Conservation (phyloP, 35 echinoderm and acorn worm genomes). For the Ophioderma brevispina region DNA sequence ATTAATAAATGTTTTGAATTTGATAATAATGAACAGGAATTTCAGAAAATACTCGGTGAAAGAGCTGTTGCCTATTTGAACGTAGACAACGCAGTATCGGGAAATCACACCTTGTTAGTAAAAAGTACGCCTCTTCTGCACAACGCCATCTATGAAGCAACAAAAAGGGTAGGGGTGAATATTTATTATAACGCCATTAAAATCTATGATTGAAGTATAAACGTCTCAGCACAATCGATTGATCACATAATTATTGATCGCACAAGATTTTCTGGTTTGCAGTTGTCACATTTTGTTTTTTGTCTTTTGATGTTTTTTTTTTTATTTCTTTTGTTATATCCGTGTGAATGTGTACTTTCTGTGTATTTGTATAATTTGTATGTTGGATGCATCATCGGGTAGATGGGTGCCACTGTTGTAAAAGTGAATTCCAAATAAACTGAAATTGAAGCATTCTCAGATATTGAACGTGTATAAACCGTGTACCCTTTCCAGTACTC, state of each 20-base stretch:
- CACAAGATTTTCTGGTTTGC: too few species aligned
- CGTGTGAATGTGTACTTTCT: neutral
- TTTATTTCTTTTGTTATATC: neutral
- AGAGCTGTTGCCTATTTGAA: slow-evolving; percentile 87
- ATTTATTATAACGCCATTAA: too few species aligned
- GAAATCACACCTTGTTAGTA: slow-evolving; percentile 53
- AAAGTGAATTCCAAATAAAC: neutral
- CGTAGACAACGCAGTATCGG: slow-evolving; percentile 63
- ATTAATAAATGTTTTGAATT: too few species aligned
- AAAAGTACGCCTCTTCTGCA: slow-evolving; percentile 74
- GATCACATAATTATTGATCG: too few species aligned
- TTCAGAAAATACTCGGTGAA: slow-evolving; percentile 61
- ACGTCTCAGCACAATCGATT: too few species aligned
- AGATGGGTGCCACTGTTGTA: too few species aligned
- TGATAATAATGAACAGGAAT: too few species aligned
- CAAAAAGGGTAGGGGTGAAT: slow-evolving; percentile 44
- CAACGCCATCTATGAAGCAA: slow-evolving; percentile 65
- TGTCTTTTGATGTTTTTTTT: neutral
- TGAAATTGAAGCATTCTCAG: too few species aligned
- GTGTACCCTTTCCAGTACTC: neutral
- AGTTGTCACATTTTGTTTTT: too few species aligned
- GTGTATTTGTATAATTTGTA: neutral
- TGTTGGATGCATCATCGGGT: too few species aligned
- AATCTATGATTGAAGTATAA: too few species aligned
- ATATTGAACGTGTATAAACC: too few species aligned